Base-by-base conservation (phyloP, 1,140 invertebrate genomes). In the Camponotus vicinus region DNA sequence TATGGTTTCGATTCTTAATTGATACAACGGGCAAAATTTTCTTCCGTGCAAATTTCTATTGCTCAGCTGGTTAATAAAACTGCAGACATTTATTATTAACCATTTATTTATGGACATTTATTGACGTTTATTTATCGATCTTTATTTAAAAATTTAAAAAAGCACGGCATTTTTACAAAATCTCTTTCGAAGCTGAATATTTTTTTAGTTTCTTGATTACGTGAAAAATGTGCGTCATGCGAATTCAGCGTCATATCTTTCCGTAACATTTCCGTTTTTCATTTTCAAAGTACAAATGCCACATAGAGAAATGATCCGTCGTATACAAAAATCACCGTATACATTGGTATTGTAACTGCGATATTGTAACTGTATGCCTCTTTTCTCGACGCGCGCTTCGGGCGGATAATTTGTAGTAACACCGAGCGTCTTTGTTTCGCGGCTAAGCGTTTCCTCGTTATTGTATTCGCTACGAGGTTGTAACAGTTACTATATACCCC, bases 381-480 rank as follows among this genome's bases (percentile, higher is more conserved):
- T 83, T 83, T 83, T 83, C 57, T 27, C 79, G 69, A 37, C 40
- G 52, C 49, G 52, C 27, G 79, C 79, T 73, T 59, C 67, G 79
- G 67, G 40, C 55, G 79, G 69, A 75, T 73, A 83, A 83, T 83
- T 83, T 83, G 79, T 75, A 75, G 79, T 83, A 83, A 83, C 79
- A 83, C 69, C 69, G 79, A 83, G 69, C 79, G 79, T 83, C 79
- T 83, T 83, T 83, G 69, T 83, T 83, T 61, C 57, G 55, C 79
- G 79, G 79, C 69, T 83, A 83, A 83, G 69, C 79, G 55, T 83
- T 83, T 83, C 79, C 79, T 83, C 79, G 79, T 83, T 83, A 83
- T 83, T 83, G 79, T 83, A 71, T 83, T 83, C 55, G 69, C 69
- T 83, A 70, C 79, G 69, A 83, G 79, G 40, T 83, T 83, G 79